Percentiles rank a stretch among this genome's conserved stretches.
phyloP scores from a whole-genome alignment of 2,888 invertebrate species.

The Tolmerus cingulatus region DNA sequence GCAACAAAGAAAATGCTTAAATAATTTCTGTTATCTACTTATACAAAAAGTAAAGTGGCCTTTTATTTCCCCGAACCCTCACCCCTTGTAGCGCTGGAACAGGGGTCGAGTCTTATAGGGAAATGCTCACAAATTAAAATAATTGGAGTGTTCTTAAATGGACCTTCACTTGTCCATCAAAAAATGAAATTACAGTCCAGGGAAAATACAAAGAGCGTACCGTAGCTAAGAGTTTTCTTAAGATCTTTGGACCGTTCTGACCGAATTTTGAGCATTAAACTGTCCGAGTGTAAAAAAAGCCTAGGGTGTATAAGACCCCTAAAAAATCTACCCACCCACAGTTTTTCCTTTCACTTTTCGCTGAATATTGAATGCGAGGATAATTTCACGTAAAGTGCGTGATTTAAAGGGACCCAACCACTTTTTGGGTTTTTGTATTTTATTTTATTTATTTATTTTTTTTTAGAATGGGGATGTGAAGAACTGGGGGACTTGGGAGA shows the following conservation, averaged over 20 bases:
- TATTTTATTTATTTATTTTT: too few species aligned
- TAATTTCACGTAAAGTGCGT: conserved; percentile 2
- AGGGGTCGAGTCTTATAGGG: not conserved
- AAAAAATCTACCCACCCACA: not conserved
- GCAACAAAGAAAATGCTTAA: not conserved
- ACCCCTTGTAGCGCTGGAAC: not conserved
- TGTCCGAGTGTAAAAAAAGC: not conserved
- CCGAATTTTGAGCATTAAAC: not conserved
- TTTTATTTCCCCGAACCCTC: not conserved
- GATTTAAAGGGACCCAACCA: not conserved
- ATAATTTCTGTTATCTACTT: not conserved
- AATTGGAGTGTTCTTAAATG: not conserved
- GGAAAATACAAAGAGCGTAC: not conserved
- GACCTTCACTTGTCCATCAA: not conserved
- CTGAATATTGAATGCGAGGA: not conserved
- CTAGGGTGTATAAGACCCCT: not conserved
- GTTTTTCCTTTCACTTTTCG: not conserved
- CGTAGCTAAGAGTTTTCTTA: not conserved
- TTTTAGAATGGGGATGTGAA: not conserved
- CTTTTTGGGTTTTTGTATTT: not conserved
- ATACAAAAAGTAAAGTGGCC: not conserved
- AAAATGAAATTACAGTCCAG: not conserved
- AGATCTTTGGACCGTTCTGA: not conserved
- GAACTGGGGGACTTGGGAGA: not conserved
- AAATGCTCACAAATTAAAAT: not conserved